phyloP scores from a whole-genome alignment of 2,113 vertebrate genomes.

The Cygnus buccinator region DNA sequence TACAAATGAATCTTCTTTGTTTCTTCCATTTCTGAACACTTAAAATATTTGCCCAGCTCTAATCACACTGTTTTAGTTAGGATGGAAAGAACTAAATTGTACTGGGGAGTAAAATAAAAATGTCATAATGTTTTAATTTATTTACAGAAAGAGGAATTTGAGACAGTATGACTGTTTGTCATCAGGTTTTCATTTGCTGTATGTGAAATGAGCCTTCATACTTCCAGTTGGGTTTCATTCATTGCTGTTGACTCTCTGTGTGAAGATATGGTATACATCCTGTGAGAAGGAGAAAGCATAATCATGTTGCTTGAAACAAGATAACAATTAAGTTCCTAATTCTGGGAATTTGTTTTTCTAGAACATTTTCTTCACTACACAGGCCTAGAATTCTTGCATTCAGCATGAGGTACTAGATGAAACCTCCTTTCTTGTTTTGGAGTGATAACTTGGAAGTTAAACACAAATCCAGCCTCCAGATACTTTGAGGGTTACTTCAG shows the following conservation, averaged over 20 bases:
- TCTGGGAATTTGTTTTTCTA: not conserved
- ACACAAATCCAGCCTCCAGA: not conserved
- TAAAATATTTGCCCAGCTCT: not conserved
- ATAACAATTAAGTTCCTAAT: not conserved
- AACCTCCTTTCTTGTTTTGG: not conserved
- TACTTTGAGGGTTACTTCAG: rapidly evolving
- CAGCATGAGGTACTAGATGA: rapidly evolving
- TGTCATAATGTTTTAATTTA: not conserved
- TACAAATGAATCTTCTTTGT: not conserved
- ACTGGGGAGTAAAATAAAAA: constrained; percentile 37
- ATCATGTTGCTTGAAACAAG: not conserved
- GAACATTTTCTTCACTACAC: not conserved
- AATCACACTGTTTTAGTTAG: not conserved
- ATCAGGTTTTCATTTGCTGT: not conserved
- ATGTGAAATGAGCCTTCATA: constrained; percentile 50
- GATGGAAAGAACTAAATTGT: not conserved
- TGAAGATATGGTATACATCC: constrained; percentile 70
- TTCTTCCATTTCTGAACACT: not conserved
- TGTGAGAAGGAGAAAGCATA: constrained; percentile 18
- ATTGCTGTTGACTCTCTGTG: constrained; percentile 51
- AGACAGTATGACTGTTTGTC: not conserved
- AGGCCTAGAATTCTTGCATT: not conserved
- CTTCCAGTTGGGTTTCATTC: constrained; percentile 74
- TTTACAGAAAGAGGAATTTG: constrained; percentile 49
- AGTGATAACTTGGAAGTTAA: not conserved